Base-by-base conservation (phyloP, 2,797 vertebrate genomes). In the Eremophila alpestris region DNA sequence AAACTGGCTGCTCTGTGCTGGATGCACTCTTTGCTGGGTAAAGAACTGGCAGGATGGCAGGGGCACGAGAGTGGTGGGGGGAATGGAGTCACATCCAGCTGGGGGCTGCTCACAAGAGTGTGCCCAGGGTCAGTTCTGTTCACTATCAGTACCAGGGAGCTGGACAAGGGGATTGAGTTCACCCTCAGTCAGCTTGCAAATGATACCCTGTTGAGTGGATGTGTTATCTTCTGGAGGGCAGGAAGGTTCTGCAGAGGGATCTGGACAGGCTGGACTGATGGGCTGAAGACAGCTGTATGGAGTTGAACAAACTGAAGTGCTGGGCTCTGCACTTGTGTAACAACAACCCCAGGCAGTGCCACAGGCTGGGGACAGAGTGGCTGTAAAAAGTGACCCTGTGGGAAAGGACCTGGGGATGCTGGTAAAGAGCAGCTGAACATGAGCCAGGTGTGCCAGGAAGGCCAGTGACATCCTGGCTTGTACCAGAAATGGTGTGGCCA, bases 71-170 rank as follows among this genome's bases (percentile, higher is more conserved):
- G 15, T 48, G 46, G 41, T 48, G 36, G 26, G 36, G 26, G 32
- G 41, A 43, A 8, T 24, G 55, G 19, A 62, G 21, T 43, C 29
- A 20, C 9, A 34, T 17, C 4, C 38, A 26, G n/a, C 51, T 46
- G 24, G 17, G 26, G 51, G 21, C n/a, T 0, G 1, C 22, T 6
- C 27, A n/a, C 34, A n/a, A 2, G 20, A 29, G 63, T n/a, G 9
- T 16, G 15, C 34, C 17, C 24, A 46, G 38, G 14, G 40, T 52
- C 51, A 27, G 65, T 20, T 2, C 17, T 64, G n/a, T 32, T 43
- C 27, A 5, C 11, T 75, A 1, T 19, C 0, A 2, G 6, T 30
- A 5, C 22, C 38, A 26, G 0, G 30, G 64, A n/a, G 30, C 29
- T 59, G 34, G 13, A 41, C 0, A 1, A 59, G 34, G 18, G 30